phyloP scores from a whole-genome alignment of 2,797 vertebrate genomes.

The Borostomias antarcticus region DNA sequence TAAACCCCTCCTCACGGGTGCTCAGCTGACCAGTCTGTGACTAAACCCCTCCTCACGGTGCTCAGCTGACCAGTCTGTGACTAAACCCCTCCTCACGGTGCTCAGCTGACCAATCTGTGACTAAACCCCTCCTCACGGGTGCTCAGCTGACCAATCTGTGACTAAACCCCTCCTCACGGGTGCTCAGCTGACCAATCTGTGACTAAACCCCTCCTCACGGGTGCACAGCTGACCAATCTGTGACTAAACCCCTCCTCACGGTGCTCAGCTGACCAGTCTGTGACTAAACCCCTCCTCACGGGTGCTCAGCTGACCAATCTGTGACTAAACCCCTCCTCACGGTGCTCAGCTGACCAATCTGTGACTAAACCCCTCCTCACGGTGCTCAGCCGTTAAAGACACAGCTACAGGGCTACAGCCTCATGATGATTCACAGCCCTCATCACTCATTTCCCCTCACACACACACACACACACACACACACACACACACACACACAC shows the following conservation, averaged over 20 bases:
- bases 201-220: background rate
- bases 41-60: slow-evolving; percentile 26
- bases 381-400: slow-evolving; percentile 3
- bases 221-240: slow-evolving; percentile 28
- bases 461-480: background rate
- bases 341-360: slow-evolving; percentile 25
- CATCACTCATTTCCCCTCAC: background rate
- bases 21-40: slow-evolving; percentile 45
- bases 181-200: too few relatives aligned
- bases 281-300: background rate
- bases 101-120: too few relatives aligned
- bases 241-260: slow-evolving; percentile 44
- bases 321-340: slow-evolving; percentile 44
- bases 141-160: slow-evolving; percentile 40
- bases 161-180: slow-evolving; percentile 34
- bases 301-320: slow-evolving; percentile 25
- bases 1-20: background rate
- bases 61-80: slow-evolving; percentile 45
- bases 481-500: background rate
- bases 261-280: too few relatives aligned
- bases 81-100: slow-evolving; percentile 29
- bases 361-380: slow-evolving; percentile 44
- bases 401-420: slow-evolving; percentile 9
- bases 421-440: background rate
- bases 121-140: background rate